A percentile compares a stretch with the other conserved stretches of the same genome.
These are phyloP conservation scores for Taxidea taxus DNA, from an alignment of 2,113 vertebrate species.

Conservation along the genomic window DNA sequence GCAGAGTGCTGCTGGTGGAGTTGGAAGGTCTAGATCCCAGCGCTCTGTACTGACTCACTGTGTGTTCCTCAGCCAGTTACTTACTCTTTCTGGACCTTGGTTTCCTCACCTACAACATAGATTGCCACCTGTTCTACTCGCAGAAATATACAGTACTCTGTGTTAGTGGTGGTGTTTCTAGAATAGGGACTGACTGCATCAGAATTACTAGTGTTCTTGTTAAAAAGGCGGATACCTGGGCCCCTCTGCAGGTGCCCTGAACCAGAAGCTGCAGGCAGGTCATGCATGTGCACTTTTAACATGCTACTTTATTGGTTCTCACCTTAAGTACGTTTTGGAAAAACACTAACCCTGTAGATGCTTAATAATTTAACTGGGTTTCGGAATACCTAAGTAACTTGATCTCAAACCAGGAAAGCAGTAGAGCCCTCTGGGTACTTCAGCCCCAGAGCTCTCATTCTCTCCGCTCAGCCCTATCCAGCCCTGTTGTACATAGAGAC, in stretches of 20 bases:
- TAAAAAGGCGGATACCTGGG: not conserved
- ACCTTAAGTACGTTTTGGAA: not conserved
- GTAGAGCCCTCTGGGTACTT: not conserved
- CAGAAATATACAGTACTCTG: not conserved
- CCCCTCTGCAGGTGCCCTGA: not conserved
- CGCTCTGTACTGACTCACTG: not conserved
- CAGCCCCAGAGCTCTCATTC: not conserved
- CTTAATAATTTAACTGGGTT: not conserved
- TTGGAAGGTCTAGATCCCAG: not conserved
- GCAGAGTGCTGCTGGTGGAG: too few relatives aligned
- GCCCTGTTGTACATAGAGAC: not conserved
- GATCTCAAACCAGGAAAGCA: not conserved
- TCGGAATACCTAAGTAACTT: not conserved
- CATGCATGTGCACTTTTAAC: fast-evolving
- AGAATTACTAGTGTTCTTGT: not conserved
- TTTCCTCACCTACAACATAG: not conserved
- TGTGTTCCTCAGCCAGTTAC: not conserved
- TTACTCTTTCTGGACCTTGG: not conserved
- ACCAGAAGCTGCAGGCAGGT: not conserved
- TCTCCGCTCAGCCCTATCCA: not conserved
- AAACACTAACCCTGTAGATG: not conserved
- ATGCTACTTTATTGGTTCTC: not conserved
- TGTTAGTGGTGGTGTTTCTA: not conserved
- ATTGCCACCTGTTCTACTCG: not conserved
- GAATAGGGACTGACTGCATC: not conserved